Base-by-base conservation (phyloP, 2,888 invertebrate genomes). In the Aleiodes alternator region DNA sequence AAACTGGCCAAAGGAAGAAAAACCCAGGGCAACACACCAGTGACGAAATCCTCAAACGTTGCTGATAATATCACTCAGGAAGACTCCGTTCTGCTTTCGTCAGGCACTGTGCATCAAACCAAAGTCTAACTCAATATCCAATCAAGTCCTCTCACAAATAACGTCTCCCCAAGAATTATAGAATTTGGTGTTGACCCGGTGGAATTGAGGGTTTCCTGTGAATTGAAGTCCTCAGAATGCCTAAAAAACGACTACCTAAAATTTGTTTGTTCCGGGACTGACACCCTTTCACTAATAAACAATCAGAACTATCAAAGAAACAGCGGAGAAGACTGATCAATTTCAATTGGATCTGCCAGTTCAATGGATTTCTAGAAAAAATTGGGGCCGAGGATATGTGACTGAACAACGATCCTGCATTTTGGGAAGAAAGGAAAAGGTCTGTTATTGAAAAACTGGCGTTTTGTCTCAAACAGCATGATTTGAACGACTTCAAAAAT, bases 261-360 rank as follows among this genome's bases (percentile, higher is more conserved):
- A 50, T 76, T 8, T 73, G 73, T 34, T 55, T 66, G 38, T n/a
- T 57, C 6, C 16, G 69, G 12, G 55, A 55, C 8, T 14, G 11
- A 4, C 1, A 14, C 23, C 55, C 16, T n/a, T 1, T 55, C 16
- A n/a, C 7, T 4, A 55, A 55, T 16, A 14, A 16, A 55, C 14
- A 55, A 8, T 8, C 16, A n/a, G 11, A 51, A 16, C 66, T 64
- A 3, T 7, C 66, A 1, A 7, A 48, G 5, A 51, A 29, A n/a
- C 12, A 31, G 16, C n/a, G 8, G 4, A 34, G 14, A 1, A 57
- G 29, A 16, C 14, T 48, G n/a, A 56, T 8, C 16, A 8, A 66
- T 38, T 70, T 34, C 14, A 75, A 75, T 16, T 71, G 56, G 71
- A 68, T 66, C 16, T 11, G 14, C 9, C 43, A 72, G 43, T 50